These are phyloP conservation scores for Chaetodon auriga DNA, from an alignment of 2,113 vertebrate species.

Conservation along the genomic window DNA sequence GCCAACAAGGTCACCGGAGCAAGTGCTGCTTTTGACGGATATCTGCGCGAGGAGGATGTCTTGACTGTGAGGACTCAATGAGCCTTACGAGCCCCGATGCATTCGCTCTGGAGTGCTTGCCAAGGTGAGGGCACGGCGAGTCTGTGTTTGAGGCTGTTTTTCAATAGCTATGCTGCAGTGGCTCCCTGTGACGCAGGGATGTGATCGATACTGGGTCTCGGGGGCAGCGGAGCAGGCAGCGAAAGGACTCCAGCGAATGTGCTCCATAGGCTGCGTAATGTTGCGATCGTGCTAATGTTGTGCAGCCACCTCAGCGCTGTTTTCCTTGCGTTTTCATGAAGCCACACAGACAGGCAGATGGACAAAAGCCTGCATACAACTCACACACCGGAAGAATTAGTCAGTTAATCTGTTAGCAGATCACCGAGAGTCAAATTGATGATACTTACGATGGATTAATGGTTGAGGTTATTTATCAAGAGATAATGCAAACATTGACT, in stretches of 20 bases:
- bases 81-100: neutral
- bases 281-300: constrained; percentile 12
- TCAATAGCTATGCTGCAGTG: constrained; percentile 71
- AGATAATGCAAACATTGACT: neutral
- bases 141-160: constrained; percentile 15
- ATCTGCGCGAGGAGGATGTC: neutral
- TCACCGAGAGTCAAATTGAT: neutral
- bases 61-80: constrained; percentile 2
- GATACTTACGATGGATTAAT: neutral
- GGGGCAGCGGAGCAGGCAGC: constrained; percentile 51
- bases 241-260: constrained; percentile 41
- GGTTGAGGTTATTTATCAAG: neutral
- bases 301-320: neutral
- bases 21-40: constrained; percentile 29
- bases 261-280: constrained; percentile 44
- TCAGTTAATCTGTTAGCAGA: neutral
- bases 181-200: constrained; percentile 61
- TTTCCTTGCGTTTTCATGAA: neutral
- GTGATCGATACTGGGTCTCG: constrained; percentile 75
- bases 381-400: neutral
- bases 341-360: neutral
- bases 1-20: constrained; percentile 53
- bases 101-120: neutral
- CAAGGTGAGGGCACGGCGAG: constrained; percentile 27
- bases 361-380: neutral